Conservation (phyloP, 2,113 vertebrate genomes). For the Carassius carassius region DNA sequence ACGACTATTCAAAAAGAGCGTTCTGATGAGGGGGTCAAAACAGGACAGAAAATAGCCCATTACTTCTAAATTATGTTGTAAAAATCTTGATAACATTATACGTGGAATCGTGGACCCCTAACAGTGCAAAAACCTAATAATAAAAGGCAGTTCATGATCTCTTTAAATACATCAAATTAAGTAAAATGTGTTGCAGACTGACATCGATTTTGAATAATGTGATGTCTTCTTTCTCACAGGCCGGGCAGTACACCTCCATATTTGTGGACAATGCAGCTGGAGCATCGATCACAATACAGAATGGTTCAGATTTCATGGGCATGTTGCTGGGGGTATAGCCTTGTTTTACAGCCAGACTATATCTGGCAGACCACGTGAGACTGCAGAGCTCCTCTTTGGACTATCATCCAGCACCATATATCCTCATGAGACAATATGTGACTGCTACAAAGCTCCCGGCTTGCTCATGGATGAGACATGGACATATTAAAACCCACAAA, state of each 20-base stretch:
- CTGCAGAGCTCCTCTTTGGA: conserved; percentile 58
- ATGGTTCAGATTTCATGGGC: conserved; percentile 90
- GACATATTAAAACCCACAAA: conserved; percentile 15
- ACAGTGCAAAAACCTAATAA: too few species aligned
- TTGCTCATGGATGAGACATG: conserved; percentile 2
- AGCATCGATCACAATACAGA: conserved; percentile 85
- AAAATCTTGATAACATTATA: too few species aligned
- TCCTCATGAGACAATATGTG: conserved; percentile 31
- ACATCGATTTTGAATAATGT: neutral
- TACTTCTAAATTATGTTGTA: too few species aligned
- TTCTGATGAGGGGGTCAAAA: too few species aligned
- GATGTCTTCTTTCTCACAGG: conserved; percentile 68
- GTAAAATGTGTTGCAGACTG: neutral
- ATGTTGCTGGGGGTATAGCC: conserved; percentile 85
- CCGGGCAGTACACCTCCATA: conserved; percentile 91
- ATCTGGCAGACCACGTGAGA: conserved; percentile 35
- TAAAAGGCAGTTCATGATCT: too few species aligned
- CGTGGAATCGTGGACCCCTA: too few species aligned
- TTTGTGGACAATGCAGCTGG: conserved; percentile 92
- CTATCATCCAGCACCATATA: conserved; percentile 55
- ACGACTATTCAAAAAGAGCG: too few species aligned
- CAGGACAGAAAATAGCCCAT: too few species aligned
- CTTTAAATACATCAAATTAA: neutral
- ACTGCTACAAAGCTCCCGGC: conserved; percentile 34
- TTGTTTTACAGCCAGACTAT: neutral